Evolutionary conservation across 2,888 invertebrate species (phyloP).

Genomic region (Melikaiella ostensackeni): DNA sequence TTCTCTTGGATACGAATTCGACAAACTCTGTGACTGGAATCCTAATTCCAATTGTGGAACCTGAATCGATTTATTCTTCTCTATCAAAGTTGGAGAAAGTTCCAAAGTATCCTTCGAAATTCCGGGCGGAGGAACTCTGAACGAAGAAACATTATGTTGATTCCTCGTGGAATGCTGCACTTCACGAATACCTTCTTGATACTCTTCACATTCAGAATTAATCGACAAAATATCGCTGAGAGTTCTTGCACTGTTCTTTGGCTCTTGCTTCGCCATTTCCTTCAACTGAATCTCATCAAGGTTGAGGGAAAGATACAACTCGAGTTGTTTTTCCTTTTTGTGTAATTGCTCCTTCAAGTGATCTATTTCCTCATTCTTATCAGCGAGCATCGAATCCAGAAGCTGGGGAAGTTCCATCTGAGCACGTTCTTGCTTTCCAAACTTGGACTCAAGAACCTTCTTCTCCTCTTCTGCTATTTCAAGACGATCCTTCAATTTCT

Average conservation of each 20-base stretch:
- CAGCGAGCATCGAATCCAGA: conserved; percentile 82
- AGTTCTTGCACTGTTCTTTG: conserved; percentile 84
- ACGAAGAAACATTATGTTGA: conserved; percentile 64
- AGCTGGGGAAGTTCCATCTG: conserved; percentile 79
- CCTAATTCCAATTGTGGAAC: conserved; percentile 70
- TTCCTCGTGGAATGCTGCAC: conserved; percentile 59
- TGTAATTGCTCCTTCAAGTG: conserved; percentile 80
- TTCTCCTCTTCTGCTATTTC: conserved; percentile 72
- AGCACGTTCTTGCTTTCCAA: conserved; percentile 68
- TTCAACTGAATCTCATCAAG: conserved; percentile 80
- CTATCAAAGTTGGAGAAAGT: conserved; percentile 9
- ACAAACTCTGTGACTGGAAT: conserved; percentile 61
- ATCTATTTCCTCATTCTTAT: conserved; percentile 86
- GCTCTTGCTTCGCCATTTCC: conserved; percentile 76
- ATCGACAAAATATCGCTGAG: conserved; percentile 86
- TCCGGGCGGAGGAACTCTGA: conserved; percentile 54
- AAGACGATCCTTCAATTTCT: conserved; percentile 72
- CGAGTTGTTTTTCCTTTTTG: conserved; percentile 80
- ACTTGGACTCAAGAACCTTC: conserved; percentile 68
- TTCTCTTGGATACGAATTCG: conserved; percentile 47
- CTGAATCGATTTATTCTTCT: conserved; percentile 48
- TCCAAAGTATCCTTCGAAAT: conserved; percentile 38
- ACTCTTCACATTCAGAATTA: conserved; percentile 84
- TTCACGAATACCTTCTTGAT: conserved; percentile 67
- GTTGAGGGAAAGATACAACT: conserved; percentile 80